Conservation (phyloP, 2,888 invertebrate genomes). For the Pollenia griseotomentosa region DNA sequence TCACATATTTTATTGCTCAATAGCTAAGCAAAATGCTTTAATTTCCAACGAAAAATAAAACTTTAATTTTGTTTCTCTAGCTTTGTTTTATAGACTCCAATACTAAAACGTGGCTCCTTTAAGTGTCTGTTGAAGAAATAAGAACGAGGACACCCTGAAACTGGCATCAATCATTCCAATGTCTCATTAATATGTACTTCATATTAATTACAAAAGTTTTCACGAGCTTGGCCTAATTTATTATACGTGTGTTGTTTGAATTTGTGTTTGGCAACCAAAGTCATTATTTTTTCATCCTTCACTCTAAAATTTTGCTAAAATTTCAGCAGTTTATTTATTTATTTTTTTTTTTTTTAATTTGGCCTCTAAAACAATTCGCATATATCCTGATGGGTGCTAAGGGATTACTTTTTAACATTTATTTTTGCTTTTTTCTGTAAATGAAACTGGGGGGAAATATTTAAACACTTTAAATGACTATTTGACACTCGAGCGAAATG, state of each 20-base stretch:
- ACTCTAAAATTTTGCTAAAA: slow-evolving; percentile 7
- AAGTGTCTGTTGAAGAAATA: background rate
- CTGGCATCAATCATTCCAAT: slow-evolving; percentile 55
- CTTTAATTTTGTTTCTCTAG: background rate
- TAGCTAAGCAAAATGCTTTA: no score
- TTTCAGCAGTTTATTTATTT: slow-evolving; percentile 21
- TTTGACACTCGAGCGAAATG: slow-evolving; percentile 46
- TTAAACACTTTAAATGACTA: slow-evolving; percentile 54
- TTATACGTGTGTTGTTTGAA: background rate
- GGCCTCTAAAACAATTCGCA: background rate
- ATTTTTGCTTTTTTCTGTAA: slow-evolving; percentile 1
- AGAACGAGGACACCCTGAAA: slow-evolving; percentile 4
- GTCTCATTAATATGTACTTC: slow-evolving; percentile 36
- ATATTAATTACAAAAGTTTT: slow-evolving; percentile 48
- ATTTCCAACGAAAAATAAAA: background rate
- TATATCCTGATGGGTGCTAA: background rate
- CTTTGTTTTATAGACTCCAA: background rate
- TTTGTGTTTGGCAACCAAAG: background rate
- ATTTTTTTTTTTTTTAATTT: background rate
- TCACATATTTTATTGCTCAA: no score
- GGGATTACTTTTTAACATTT: background rate
- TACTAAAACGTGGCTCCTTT: background rate
- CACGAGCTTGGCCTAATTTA: slow-evolving; percentile 42
- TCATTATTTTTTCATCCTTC: background rate
- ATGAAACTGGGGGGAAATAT: slow-evolving; percentile 15